A percentile compares a stretch with the other conserved stretches of the same genome.
Evolutionary conservation across 1,140 invertebrate genomes (phyloP).

Genomic region (Dendroctonus ponderosae): DNA sequence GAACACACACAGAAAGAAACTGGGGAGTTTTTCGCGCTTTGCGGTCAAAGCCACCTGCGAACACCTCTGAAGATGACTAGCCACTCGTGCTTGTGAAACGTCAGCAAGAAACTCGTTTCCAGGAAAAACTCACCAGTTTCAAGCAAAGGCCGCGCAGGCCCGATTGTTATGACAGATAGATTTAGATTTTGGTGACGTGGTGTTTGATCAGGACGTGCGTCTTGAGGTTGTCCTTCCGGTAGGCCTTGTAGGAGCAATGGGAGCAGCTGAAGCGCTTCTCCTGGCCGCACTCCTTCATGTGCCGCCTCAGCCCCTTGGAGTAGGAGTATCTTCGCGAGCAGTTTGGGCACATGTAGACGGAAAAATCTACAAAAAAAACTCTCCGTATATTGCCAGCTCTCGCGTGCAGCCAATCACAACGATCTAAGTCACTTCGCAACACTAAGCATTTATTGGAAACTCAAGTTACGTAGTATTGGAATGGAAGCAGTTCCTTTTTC

Average conservation of each 20-base stretch:
- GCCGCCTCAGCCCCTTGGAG: constrained; percentile 13
- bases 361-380: too few relatives aligned
- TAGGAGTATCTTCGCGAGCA: background rate
- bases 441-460: too few relatives aligned
- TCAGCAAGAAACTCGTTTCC: too few relatives aligned
- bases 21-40: too few relatives aligned
- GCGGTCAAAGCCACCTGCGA: background rate
- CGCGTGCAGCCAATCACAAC: too few relatives aligned
- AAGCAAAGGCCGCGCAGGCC: background rate
- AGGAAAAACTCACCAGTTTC: too few relatives aligned
- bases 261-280: constrained; percentile 51
- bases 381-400: too few relatives aligned
- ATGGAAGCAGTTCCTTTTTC: too few relatives aligned
- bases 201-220: background rate
- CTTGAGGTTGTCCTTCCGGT: constrained; percentile 12
- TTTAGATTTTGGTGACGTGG: background rate
- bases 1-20: too few relatives aligned
- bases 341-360: background rate
- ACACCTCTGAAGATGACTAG: background rate
- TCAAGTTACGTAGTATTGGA: too few relatives aligned
- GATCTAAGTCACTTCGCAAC: too few relatives aligned
- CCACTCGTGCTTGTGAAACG: too few relatives aligned
- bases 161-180: background rate
- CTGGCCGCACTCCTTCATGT: constrained; percentile 58
- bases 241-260: constrained; percentile 30